Conservation (phyloP, 2,113 vertebrate genomes). For the Copsychus sechellarum region DNA sequence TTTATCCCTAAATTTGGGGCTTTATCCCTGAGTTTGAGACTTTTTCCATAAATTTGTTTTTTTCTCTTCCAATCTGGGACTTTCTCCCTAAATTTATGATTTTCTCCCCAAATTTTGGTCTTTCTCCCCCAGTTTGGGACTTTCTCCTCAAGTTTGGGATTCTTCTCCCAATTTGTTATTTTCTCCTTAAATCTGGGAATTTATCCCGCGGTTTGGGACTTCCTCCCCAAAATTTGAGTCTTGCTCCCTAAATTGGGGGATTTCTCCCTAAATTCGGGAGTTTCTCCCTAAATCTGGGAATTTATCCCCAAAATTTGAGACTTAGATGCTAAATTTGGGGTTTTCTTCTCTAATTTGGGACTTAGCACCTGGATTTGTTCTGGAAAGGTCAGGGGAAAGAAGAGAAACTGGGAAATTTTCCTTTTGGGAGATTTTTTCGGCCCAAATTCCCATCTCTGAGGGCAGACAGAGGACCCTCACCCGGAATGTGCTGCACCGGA, state of each 20-base stretch:
- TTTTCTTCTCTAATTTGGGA: not conserved
- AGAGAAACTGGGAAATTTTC: not conserved
- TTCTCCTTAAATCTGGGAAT: not conserved
- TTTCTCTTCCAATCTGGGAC: not conserved
- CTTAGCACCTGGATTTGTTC: not conserved
- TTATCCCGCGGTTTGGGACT: not conserved
- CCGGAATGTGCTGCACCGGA: fast-evolving
- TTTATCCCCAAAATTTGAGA: not conserved
- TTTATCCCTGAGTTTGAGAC: not conserved
- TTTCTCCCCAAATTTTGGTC: not conserved
- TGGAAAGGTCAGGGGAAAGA: fast-evolving
- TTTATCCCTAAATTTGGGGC: no score
- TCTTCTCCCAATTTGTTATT: not conserved
- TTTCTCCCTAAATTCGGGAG: no score
- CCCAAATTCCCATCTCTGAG: not conserved
- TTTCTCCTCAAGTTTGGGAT: not conserved
- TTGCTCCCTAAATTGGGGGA: no score
- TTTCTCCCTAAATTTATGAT: no score
- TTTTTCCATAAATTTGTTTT: no score
- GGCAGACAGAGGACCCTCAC: fast-evolving
- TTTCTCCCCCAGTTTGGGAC: not conserved
- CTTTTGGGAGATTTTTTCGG: not conserved
- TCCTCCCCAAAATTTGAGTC: no score
- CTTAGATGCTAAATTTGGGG: no score
- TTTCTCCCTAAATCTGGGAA: no score